Percentiles rank a stretch among this genome's conserved stretches.
Conservation (phyloP, 2,113 vertebrate genomes). For the Harpagus bidentatus region DNA sequence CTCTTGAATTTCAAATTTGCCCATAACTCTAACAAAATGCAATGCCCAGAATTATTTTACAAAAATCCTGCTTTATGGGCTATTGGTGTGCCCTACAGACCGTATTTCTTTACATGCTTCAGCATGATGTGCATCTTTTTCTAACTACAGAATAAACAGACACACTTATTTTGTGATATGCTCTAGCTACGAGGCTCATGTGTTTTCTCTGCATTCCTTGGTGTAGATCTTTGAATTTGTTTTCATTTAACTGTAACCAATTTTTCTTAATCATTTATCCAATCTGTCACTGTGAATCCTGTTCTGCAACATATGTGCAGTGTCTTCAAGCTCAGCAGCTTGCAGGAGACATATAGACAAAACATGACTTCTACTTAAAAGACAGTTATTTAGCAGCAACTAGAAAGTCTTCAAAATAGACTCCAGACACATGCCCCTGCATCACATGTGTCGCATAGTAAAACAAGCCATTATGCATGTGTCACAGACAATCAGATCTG, state of each 20-base stretch:
- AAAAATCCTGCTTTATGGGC: neutral
- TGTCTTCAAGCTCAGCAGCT: neutral
- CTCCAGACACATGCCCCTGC: neutral
- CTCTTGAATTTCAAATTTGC: neutral
- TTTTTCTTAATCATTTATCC: neutral
- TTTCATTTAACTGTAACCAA: neutral
- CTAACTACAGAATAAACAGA: neutral
- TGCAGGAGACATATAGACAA: neutral
- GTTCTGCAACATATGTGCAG: neutral
- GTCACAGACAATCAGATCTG: neutral
- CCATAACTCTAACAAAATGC: neutral
- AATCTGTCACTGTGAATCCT: neutral
- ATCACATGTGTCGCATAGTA: fast-evolving
- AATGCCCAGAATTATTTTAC: neutral
- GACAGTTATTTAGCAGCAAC: neutral
- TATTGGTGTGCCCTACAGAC: neutral
- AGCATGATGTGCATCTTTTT: neutral
- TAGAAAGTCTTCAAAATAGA: neutral
- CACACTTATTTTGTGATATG: neutral
- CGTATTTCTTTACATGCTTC: neutral
- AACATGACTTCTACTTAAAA: neutral
- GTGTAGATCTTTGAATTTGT: neutral
- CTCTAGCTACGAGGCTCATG: neutral
- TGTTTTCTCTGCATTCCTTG: neutral
- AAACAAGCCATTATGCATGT: neutral